Base-by-base conservation (phyloP, 2,797 vertebrate genomes). In the Ctenopoma multispine region DNA sequence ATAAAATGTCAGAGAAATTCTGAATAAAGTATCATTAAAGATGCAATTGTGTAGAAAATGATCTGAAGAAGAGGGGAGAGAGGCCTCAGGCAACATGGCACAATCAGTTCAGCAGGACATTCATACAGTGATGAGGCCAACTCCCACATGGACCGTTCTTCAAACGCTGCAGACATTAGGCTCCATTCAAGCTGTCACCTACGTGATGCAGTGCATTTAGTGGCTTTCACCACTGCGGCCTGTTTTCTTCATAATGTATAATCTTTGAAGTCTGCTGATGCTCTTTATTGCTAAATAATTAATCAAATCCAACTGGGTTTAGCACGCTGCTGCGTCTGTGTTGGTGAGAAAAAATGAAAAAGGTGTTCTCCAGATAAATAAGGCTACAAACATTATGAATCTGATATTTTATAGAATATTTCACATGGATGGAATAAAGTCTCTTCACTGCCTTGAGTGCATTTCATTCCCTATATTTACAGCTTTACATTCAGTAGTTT, bases 401-500 rank as follows among this genome's bases (percentile, higher is more conserved):
- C 53, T 73, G n/a, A 71, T 69, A 29, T 51, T 57, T 63, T 69
- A 20, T 31, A 14, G 20, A 31, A 53, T 36, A 9, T 64, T 67
- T 27, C 4, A 0, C 17, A 29, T 53, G 47, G 60, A 65, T 60
- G 75, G 78, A 80, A 68, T 74, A 72, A 66, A 66, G 60, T 24
- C 54, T 59, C 23, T 58, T 72, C 41, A 34, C 48, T 65, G 21
- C 63, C 21, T 67, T 18, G 13, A 83, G 71, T 60, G 24, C 23
- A 56, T 81, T 81, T 87, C 29, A 70, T 58, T 68, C 51, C 63
- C 2, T 54, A 40, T 74, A 81, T 80, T 77, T 87, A 80, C 67
- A 88, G 4, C 36, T 69, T 72, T 84, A 89, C 84, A 90, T 90
- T 88, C 84, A 75, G 2, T 72, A 50, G 72, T 76, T 71, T 63